Conservation (phyloP, 2,888 invertebrate genomes). For the Apeira syringaria region DNA sequence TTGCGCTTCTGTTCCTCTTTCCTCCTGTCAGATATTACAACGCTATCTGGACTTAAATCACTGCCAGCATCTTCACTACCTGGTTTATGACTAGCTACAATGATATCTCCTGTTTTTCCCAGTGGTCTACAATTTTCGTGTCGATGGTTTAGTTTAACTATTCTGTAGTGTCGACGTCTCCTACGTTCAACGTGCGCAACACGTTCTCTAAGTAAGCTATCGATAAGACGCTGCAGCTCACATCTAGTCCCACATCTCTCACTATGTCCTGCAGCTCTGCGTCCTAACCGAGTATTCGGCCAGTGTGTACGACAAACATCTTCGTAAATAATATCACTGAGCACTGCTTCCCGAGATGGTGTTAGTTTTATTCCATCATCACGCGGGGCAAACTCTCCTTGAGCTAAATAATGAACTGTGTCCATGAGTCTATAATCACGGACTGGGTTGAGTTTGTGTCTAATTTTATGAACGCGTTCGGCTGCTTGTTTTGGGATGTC, state of each 20-base stretch:
- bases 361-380: constrained; percentile 77
- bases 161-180: constrained; percentile 71
- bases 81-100: constrained; percentile 72
- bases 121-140: constrained; percentile 67
- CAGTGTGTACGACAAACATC: constrained; percentile 78
- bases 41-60: constrained; percentile 53
- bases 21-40: constrained; percentile 42
- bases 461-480: constrained; percentile 71
- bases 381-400: constrained; percentile 77
- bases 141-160: constrained; percentile 72
- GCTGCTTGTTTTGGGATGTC: constrained; percentile 67
- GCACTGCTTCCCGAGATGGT: constrained; percentile 73
- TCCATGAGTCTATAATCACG: constrained; percentile 77
- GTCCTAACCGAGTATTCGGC: constrained; percentile 69
- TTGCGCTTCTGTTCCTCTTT: constrained; percentile 46
- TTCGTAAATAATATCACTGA: constrained; percentile 78
- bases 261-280: constrained; percentile 50
- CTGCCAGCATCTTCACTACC: constrained; percentile 51
- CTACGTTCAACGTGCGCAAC: constrained; percentile 73
- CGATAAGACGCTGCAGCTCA: constrained; percentile 71
- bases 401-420: constrained; percentile 76
- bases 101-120: constrained; percentile 76
- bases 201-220: constrained; percentile 67
- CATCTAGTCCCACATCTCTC: constrained; percentile 62
- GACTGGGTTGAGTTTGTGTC: constrained; percentile 74